These are phyloP conservation scores for Istiophorus platypterus DNA, from an alignment of 2,113 vertebrate genomes.

Conservation along the genomic window DNA sequence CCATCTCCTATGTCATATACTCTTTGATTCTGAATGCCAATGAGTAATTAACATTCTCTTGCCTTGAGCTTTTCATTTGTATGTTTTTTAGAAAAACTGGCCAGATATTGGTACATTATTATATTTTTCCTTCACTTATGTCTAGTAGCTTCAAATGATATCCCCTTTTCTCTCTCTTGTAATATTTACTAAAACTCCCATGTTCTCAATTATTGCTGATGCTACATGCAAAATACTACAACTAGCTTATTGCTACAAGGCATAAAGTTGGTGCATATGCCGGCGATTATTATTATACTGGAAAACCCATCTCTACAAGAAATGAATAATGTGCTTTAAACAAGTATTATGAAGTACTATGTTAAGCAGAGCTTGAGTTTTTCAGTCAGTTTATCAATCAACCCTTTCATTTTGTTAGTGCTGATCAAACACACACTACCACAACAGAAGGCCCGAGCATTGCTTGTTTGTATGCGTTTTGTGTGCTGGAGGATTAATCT, in stretches of 20 bases:
- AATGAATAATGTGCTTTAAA: background rate
- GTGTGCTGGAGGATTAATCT: background rate
- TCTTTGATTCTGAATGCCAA: background rate
- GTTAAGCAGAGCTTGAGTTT: background rate
- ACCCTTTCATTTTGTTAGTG: background rate
- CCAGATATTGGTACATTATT: background rate
- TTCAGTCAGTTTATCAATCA: background rate
- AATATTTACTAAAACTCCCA: background rate
- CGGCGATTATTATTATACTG: background rate
- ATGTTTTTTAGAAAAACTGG: background rate
- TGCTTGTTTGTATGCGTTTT: background rate
- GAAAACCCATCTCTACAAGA: too few relatives aligned
- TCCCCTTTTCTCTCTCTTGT: background rate
- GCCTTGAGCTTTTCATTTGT: background rate
- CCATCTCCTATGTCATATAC: background rate
- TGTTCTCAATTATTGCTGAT: too few relatives aligned
- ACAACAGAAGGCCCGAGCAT: background rate
- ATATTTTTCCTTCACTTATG: background rate
- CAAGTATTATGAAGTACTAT: conserved; percentile 1
- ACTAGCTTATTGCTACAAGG: background rate
- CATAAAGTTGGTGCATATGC: background rate
- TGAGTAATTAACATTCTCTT: background rate
- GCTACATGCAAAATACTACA: background rate
- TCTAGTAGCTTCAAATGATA: background rate
- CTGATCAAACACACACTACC: background rate